These are phyloP conservation scores for Brachionus plicatilis DNA, from an alignment of 1,140 invertebrate species.

Conservation along the genomic window DNA sequence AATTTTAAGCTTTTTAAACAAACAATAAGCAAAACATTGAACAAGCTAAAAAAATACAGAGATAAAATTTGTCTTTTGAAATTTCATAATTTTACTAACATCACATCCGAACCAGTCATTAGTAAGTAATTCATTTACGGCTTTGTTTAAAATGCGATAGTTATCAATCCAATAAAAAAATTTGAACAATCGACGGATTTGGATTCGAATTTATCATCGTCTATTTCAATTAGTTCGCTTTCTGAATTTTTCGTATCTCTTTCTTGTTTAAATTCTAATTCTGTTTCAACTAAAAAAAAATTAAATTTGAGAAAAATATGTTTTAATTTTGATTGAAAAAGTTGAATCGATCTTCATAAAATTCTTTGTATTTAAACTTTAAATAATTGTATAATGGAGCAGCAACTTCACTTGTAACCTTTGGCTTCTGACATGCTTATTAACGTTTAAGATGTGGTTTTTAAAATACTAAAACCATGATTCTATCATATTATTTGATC, in stretches of 20 bases:
- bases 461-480: not conserved
- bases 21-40: not conserved
- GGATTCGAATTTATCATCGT: not conserved
- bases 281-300: not conserved
- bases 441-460: not conserved
- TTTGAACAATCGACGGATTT: not conserved
- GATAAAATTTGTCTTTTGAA: not conserved
- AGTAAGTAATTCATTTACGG: not conserved
- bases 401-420: not conserved
- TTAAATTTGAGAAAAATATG: not conserved
- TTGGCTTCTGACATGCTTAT: not conserved
- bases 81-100: not conserved
- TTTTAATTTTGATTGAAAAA: not conserved
- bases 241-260: not conserved
- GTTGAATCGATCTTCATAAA: not conserved
- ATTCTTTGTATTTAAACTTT: not conserved
- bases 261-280: not conserved
- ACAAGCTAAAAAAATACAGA: not conserved
- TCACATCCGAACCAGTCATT: not conserved
- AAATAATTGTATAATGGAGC: not conserved
- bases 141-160: not conserved
- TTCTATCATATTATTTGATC: not conserved
- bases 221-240: not conserved
- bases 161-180: not conserved
- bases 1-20: not conserved